These are phyloP conservation scores for Leptinotarsa texana DNA, from an alignment of 1,140 invertebrate species.

Conservation along the genomic window DNA sequence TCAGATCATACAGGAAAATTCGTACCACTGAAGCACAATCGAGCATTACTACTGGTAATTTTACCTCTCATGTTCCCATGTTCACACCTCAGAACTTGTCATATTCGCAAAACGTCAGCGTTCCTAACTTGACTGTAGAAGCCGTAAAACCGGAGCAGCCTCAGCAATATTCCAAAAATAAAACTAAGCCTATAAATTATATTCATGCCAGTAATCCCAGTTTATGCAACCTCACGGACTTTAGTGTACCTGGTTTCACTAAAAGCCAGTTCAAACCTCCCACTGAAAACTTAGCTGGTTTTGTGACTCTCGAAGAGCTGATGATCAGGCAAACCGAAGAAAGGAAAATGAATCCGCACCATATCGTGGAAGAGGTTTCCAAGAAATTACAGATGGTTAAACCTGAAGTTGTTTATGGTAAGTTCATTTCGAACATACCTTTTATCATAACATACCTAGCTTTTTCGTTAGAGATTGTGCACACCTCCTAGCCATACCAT, in stretches of 20 bases:
- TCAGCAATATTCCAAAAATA: constrained; percentile 35
- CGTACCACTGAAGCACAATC: constrained; percentile 38
- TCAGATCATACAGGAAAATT: constrained; percentile 68
- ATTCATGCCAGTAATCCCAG: constrained; percentile 71
- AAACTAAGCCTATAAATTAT: constrained; percentile 61
- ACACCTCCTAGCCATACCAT: too few species aligned
- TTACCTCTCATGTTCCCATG: constrained; percentile 52
- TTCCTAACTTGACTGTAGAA: constrained; percentile 47
- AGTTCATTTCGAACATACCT: constrained; percentile 5
- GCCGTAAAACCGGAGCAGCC: not conserved
- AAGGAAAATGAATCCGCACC: constrained; percentile 54
- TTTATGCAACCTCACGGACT: constrained; percentile 60
- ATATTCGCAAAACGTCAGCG: constrained; percentile 47
- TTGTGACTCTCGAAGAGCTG: constrained; percentile 72
- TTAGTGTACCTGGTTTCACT: constrained; percentile 36
- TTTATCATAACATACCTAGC: too few species aligned
- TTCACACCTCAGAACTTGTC: constrained; percentile 45
- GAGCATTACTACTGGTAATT: constrained; percentile 52
- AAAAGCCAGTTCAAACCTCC: constrained; percentile 40
- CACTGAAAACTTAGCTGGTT: constrained; percentile 54
- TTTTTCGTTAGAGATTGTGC: too few species aligned
- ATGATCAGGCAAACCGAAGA: constrained; percentile 76
- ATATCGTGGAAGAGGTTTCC: constrained; percentile 57
- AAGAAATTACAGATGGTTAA: constrained; percentile 59
- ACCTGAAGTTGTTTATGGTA: constrained; percentile 63